Conservation (phyloP, 2,797 vertebrate species). For the Ispidina lecontei region DNA sequence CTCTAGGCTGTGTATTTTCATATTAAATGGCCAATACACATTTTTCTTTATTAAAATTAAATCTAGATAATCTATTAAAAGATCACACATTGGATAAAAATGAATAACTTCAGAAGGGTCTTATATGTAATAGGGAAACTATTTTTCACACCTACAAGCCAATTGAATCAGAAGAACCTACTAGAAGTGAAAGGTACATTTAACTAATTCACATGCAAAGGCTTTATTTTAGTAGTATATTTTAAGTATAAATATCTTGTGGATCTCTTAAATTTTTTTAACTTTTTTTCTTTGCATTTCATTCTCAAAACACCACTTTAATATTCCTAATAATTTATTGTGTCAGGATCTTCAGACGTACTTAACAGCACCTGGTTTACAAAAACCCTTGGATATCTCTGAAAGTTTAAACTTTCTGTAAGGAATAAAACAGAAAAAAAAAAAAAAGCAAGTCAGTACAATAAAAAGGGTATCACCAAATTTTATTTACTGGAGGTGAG, state of each 20-base stretch:
- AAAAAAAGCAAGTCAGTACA: not conserved
- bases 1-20: constrained; percentile 66
- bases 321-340: not conserved
- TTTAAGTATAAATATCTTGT: not conserved
- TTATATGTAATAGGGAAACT: constrained; percentile 54
- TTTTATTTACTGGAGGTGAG: not conserved
- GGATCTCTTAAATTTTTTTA: not conserved
- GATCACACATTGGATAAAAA: constrained; percentile 45
- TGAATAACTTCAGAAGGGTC: not conserved
- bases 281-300: not conserved
- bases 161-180: not conserved
- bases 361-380: not conserved
- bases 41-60: constrained; percentile 72
- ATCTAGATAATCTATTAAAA: constrained; percentile 42
- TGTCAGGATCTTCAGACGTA: not conserved
- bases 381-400: not conserved
- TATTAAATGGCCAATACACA: constrained; percentile 37
- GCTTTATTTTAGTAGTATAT: not conserved
- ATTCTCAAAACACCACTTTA: not conserved
- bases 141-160: constrained; percentile 38
- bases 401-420: not conserved
- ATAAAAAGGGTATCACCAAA: not conserved
- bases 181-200: not conserved
- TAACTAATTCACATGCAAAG: not conserved
- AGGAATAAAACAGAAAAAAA: not conserved